These are phyloP conservation scores for Tenthredo mesomela DNA, from an alignment of 2,888 invertebrate species.

Conservation along the genomic window DNA sequence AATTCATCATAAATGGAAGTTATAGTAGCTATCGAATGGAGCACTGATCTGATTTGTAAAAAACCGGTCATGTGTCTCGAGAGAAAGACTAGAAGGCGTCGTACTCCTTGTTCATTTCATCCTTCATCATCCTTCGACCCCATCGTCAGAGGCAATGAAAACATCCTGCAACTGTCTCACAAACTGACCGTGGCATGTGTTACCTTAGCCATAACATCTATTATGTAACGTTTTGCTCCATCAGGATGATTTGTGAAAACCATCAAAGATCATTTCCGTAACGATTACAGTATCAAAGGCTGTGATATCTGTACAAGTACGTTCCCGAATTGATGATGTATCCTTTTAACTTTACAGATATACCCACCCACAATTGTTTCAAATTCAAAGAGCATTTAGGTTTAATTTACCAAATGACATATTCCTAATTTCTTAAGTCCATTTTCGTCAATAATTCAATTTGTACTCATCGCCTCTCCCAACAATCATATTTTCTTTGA, in stretches of 20 bases:
- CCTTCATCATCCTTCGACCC: neutral
- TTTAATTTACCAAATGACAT: neutral
- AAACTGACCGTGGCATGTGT: slow-evolving; percentile 11
- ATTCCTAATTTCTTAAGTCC: neutral
- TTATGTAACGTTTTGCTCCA: neutral
- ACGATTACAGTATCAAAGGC: neutral
- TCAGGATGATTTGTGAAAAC: slow-evolving; percentile 15
- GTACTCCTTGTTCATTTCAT: neutral
- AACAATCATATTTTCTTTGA: no score
- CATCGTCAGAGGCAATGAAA: neutral
- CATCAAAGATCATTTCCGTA: neutral
- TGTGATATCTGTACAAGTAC: neutral
- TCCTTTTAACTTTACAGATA: neutral
- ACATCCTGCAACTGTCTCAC: neutral
- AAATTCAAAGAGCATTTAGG: neutral
- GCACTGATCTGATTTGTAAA: neutral
- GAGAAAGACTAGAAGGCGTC: neutral
- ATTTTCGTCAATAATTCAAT: neutral
- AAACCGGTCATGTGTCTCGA: neutral
- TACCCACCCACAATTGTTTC: neutral
- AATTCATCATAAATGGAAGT: neutral
- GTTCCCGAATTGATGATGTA: no score
- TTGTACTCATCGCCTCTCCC: neutral
- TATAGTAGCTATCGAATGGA: neutral
- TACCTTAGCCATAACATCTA: slow-evolving; percentile 14